These are phyloP conservation scores for Lingula anatina DNA, from an alignment of 2,888 invertebrate species.

Conservation along the genomic window DNA sequence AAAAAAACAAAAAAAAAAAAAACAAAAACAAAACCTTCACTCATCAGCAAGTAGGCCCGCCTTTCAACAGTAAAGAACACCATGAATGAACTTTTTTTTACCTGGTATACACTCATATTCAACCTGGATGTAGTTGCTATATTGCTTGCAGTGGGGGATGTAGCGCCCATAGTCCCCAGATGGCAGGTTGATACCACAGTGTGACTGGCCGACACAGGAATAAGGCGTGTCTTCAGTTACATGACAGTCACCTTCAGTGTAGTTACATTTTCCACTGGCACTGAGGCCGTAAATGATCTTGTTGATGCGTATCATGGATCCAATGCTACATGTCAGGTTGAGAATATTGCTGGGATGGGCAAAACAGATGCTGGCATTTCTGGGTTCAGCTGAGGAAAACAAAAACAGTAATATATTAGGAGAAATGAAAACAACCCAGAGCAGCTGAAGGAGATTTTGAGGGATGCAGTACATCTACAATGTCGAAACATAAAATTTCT, in stretches of 20 bases:
- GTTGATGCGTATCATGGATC: slow-evolving; percentile 35
- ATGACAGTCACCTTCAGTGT: slow-evolving; percentile 30
- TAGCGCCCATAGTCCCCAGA: background rate
- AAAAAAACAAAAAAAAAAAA: background rate
- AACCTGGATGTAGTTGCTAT: no score
- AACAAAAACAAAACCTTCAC: no score
- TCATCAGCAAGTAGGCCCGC: no score
- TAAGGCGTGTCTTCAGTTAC: slow-evolving; percentile 26
- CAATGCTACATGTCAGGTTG: slow-evolving; percentile 31
- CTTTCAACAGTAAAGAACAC: no score
- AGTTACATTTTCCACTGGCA: slow-evolving; percentile 19
- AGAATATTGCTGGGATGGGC: slow-evolving; percentile 21
- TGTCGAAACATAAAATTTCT: no score
- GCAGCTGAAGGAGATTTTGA: no score
- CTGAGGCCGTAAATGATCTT: slow-evolving; percentile 40
- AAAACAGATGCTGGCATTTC: slow-evolving; percentile 25
- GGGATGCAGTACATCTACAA: no score
- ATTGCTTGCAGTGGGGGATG: no score
- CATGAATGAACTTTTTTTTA: no score
- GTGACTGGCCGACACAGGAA: slow-evolving; percentile 33
- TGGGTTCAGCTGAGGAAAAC: slow-evolving; percentile 17
- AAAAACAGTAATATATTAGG: background rate
- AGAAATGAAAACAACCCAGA: no score
- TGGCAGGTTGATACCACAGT: slow-evolving; percentile 32
- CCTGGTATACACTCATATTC: no score